A percentile compares a stretch with the other conserved stretches of the same genome.
These are phyloP conservation scores for Onychomys torridus DNA, from an alignment of 2,797 vertebrate genomes.

Conservation along the genomic window DNA sequence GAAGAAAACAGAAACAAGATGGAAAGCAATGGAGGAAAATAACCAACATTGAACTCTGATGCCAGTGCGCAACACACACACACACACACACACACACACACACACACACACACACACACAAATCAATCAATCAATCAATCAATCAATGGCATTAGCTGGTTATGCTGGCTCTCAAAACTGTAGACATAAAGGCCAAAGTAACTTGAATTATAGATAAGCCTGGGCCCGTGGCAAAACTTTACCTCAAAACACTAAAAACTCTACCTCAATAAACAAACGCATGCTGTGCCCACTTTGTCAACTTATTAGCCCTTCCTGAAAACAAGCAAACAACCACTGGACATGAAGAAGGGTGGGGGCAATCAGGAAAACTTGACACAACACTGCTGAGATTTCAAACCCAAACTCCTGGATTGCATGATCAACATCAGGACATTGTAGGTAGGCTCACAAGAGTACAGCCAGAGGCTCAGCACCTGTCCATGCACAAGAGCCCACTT, in stretches of 20 bases:
- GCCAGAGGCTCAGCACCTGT: accelerated
- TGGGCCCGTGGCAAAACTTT: not conserved
- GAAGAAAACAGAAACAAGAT: not conserved
- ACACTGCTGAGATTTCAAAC: not conserved
- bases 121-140: not conserved
- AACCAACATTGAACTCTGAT: not conserved
- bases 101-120: not conserved
- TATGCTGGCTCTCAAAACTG: not conserved
- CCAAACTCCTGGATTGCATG: not conserved
- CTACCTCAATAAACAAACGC: not conserved
- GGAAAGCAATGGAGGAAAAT: not conserved
- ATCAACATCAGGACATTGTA: not conserved
- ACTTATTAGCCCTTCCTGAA: not conserved
- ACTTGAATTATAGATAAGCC: not conserved
- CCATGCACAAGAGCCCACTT: too few relatives aligned
- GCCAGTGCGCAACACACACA: not conserved
- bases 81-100: not conserved
- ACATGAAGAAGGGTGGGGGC: not conserved
- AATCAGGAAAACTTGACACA: not conserved
- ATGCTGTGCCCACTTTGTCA: not conserved
- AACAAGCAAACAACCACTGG: too few relatives aligned
- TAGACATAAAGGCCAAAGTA: not conserved
- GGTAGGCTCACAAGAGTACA: not conserved
- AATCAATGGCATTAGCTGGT: not conserved
- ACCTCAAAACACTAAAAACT: not conserved